These are phyloP conservation scores for Octodon degus DNA, from an alignment of 2,113 vertebrate species.

Conservation along the genomic window DNA sequence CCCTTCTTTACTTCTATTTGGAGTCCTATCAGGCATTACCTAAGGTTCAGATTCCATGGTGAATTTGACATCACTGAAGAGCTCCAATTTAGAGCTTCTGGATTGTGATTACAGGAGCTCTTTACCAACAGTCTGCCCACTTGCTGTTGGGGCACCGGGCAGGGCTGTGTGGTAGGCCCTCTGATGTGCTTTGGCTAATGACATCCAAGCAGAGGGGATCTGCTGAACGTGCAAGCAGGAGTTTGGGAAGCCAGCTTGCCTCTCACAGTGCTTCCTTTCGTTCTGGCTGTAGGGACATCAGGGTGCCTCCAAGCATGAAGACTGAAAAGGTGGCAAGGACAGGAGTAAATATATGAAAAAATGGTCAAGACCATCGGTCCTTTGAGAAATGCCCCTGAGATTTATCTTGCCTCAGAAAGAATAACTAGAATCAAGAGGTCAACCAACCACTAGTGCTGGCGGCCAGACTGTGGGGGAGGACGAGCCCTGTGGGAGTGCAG, in stretches of 20 bases:
- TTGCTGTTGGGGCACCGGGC: not conserved
- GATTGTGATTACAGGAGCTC: not conserved
- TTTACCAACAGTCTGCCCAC: not conserved
- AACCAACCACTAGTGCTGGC: too few relatives aligned
- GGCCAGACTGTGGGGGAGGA: too few relatives aligned
- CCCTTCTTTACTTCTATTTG: not conserved
- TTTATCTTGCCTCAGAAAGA: not conserved
- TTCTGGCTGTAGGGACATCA: not conserved
- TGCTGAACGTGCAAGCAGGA: not conserved
- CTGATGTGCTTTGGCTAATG: not conserved
- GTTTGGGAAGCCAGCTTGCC: not conserved
- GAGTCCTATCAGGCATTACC: not conserved
- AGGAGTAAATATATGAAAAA: not conserved
- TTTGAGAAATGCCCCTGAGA: too few relatives aligned
- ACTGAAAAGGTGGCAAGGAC: not conserved
- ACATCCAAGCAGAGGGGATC: not conserved
- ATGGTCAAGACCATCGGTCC: too few relatives aligned
- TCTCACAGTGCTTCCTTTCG: not conserved
- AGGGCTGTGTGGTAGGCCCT: not conserved
- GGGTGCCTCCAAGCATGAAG: accelerated
- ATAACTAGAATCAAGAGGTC: too few relatives aligned
- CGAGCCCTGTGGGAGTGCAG: too few relatives aligned
- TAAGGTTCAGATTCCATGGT: not conserved
- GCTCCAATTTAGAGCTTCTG: not conserved
- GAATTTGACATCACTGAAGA: not conserved